These are phyloP conservation scores for Aelia acuminata DNA, from an alignment of 2,888 invertebrate species.

Conservation along the genomic window DNA sequence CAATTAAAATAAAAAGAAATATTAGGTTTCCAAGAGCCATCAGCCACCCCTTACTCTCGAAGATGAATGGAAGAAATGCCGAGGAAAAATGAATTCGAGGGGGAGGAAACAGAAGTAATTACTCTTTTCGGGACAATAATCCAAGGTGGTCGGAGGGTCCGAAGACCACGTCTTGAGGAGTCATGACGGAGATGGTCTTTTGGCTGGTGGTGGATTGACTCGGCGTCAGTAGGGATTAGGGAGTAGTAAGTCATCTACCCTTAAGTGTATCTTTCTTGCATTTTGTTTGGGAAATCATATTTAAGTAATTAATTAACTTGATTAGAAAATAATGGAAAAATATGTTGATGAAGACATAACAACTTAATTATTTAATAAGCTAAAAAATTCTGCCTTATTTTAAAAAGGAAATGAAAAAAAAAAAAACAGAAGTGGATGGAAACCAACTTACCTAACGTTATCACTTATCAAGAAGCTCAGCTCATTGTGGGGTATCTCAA, in stretches of 20 bases:
- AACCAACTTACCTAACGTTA: no score
- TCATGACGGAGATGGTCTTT: not conserved
- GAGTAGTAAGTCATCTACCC: no score
- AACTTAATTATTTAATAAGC: no score
- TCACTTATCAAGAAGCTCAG: no score
- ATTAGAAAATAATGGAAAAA: no score
- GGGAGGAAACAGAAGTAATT: slow-evolving; percentile 27
- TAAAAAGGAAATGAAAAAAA: no score
- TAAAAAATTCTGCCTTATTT: no score
- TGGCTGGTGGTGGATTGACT: not conserved
- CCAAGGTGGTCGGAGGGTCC: not conserved
- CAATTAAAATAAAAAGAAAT: slow-evolving; percentile 39
- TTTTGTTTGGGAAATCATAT: not conserved
- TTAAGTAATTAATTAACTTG: no score
- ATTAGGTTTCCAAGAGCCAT: not conserved
- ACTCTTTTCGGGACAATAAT: slow-evolving; percentile 24
- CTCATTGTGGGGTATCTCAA: no score
- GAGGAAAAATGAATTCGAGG: slow-evolving; percentile 29
- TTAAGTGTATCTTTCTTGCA: no score
- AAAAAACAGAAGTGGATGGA: no score
- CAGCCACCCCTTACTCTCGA: not conserved
- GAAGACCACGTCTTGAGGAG: not conserved
- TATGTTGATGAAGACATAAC: no score
- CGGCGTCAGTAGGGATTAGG: not conserved
- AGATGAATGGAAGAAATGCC: slow-evolving; percentile 12